Conservation (phyloP, 2,113 vertebrate species). For the Sula dactylatra region DNA sequence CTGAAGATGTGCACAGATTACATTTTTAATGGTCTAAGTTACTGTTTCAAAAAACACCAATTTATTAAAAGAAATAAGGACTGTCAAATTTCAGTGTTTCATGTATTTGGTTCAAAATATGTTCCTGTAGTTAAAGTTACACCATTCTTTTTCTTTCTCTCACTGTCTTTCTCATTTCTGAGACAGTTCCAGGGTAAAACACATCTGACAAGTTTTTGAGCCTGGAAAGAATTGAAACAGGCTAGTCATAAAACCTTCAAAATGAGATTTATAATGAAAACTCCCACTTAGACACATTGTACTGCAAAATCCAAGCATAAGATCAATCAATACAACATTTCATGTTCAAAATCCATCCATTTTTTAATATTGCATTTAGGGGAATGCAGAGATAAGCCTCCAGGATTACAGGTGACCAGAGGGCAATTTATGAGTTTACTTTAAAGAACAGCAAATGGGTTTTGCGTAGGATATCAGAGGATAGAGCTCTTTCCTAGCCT, state of each 20-base stretch:
- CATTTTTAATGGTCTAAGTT: neutral
- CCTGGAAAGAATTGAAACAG: slow-evolving; percentile 27
- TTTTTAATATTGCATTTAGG: neutral
- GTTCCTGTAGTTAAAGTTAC: neutral
- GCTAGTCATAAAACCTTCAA: slow-evolving; percentile 24
- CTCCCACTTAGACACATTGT: neutral
- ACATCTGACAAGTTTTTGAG: slow-evolving; percentile 20
- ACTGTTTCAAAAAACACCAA: neutral
- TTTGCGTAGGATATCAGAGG: neutral
- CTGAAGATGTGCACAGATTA: neutral
- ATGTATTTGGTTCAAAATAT: neutral
- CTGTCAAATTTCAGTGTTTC: neutral
- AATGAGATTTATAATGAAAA: slow-evolving; percentile 59
- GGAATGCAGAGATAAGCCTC: neutral
- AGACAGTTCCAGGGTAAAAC: neutral
- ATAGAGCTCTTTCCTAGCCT: neutral
- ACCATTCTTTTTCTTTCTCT: neutral
- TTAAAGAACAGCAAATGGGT: neutral
- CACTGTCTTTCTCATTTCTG: neutral
- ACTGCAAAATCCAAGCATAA: neutral
- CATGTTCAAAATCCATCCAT: neutral
- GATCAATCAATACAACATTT: slow-evolving; percentile 3
- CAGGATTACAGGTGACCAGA: neutral
- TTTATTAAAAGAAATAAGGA: neutral
- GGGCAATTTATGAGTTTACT: neutral